Evolutionary conservation across 2,113 vertebrate genomes (phyloP), one percentile per base, ranked within the genome.

Genomic region (Nymphicus hollandicus): DNA sequence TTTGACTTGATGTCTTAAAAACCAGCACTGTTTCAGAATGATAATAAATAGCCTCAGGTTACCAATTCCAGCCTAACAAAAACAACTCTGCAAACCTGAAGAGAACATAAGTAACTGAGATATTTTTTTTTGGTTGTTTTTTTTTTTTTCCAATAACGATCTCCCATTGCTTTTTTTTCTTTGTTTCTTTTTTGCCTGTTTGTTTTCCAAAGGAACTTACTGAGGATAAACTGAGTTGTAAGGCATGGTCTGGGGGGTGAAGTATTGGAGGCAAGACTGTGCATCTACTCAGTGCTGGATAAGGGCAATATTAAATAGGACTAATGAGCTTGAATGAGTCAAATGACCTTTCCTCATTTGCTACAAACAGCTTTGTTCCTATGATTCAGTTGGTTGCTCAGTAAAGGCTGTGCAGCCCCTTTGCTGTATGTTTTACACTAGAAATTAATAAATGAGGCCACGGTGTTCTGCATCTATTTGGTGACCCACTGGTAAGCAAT

Each of bases 261-360:
- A 84, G 58, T 27, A 44, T 2, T 33, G 29, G 14, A 88, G 13
- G 18, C 13, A 83, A 90, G 52, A 33, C 65, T 79, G 10, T 87
- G 19, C 28, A 12, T 78, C 56, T 37, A 27, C 39, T 81, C 28
- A 18, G 35, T 53, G 10, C 52, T 81, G 50, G 49, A 37, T 81
- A 65, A 64, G 41, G 46, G 10, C 73, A 89, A 41, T 84, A 91
- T 83, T 81, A 88, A 84, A 63, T 41, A 85, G 44, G 35, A 84
- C 37, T 93, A 91, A 96, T 81, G 55, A 87, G 37, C 70, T 58
- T 87, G 41, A 72, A 73, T 93, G 95, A 95, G 83, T 95, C 93
- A 94, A 95, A 94, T 69, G 88, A 95, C 88, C 83, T 96, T 94
- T 94, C 47, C 19, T 85, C 70, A 66, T 89, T 89, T 89, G 66